A percentile compares a stretch with the other conserved stretches of the same genome.
phyloP scores from a whole-genome alignment of 2,888 invertebrate genomes.

The Luffia ferchaultella region DNA sequence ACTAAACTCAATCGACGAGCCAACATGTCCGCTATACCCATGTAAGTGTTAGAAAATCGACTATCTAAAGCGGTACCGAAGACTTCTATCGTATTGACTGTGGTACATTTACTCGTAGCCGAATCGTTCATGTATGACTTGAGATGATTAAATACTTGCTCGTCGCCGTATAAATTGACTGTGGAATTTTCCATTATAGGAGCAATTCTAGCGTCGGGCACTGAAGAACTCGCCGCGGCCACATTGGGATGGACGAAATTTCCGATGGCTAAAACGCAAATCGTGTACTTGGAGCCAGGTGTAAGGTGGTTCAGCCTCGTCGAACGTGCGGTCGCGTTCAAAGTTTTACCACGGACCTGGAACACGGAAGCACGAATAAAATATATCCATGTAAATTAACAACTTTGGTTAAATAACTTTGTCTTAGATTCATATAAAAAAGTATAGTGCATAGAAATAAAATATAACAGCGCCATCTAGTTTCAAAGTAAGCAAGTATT shows the following conservation, averaged over 20 bases:
- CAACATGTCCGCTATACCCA: conserved; percentile 77
- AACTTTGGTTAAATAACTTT: too few species aligned
- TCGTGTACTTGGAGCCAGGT: conserved; percentile 82
- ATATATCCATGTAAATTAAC: too few species aligned
- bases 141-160: conserved; percentile 59
- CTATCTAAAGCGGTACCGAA: conserved; percentile 70
- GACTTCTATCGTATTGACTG: conserved; percentile 77
- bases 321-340: conserved; percentile 77
- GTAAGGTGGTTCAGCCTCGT: conserved; percentile 77
- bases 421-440: too few species aligned
- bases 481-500: background rate
- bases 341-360: conserved; percentile 78
- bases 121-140: conserved; percentile 68
- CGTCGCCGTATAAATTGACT: conserved; percentile 61
- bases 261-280: conserved; percentile 89
- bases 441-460: too few species aligned
- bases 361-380: too few species aligned
- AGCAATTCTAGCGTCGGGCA: conserved; percentile 61
- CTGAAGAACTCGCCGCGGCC: conserved; percentile 37
- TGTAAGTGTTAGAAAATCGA: conserved; percentile 70
- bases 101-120: conserved; percentile 78
- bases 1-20: conserved; percentile 85
- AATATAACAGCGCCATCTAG: background rate
- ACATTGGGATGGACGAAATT: conserved; percentile 62
- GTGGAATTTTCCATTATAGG: conserved; percentile 40